These are phyloP conservation scores for Caenorhabditis uteleia DNA, from an alignment of 2,888 invertebrate species.

Conservation along the genomic window DNA sequence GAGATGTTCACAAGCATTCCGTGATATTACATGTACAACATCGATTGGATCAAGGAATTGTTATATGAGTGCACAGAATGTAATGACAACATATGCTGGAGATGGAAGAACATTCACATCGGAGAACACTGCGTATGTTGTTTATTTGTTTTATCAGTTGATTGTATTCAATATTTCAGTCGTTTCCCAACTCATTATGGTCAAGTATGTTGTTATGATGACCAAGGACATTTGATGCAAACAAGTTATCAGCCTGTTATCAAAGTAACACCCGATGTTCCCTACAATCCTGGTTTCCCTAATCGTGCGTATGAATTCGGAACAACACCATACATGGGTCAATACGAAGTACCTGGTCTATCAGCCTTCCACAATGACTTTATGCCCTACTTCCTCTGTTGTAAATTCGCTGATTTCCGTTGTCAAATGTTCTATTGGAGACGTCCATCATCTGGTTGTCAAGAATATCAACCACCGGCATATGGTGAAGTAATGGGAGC, in stretches of 20 bases:
- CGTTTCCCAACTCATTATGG: conserved; percentile 74
- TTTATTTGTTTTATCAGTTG: no score
- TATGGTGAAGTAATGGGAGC: conserved; percentile 87
- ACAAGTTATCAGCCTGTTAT: conserved; percentile 85
- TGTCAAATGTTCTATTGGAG: conserved; percentile 89
- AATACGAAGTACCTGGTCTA: conserved; percentile 89
- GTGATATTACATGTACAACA: conserved; percentile 77
- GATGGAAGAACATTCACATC: conserved; percentile 40
- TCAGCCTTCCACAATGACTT: conserved; percentile 96
- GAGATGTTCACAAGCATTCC: conserved; percentile 64
- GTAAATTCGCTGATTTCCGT: conserved; percentile 91
- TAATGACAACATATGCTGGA: conserved; percentile 63
- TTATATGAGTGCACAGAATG: conserved; percentile 69
- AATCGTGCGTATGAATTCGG: conserved; percentile 79
- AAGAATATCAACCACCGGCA: conserved; percentile 90
- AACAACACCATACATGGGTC: conserved; percentile 89
- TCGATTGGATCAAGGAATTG: conserved; percentile 90
- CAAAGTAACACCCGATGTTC: conserved; percentile 57
- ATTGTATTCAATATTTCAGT: conserved; percentile 41
- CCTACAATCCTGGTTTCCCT: conserved; percentile 69
- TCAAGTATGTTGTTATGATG: conserved; percentile 96
- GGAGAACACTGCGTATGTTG: conserved; percentile 46
- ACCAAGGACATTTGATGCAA: conserved; percentile 86
- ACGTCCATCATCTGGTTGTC: conserved; percentile 91
- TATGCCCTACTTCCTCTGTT: conserved; percentile 91